Evolutionary conservation across 2,888 invertebrate genomes (phyloP), one percentile per base, ranked within the genome.

Genomic region (Petrolisthes manimaculis): DNA sequence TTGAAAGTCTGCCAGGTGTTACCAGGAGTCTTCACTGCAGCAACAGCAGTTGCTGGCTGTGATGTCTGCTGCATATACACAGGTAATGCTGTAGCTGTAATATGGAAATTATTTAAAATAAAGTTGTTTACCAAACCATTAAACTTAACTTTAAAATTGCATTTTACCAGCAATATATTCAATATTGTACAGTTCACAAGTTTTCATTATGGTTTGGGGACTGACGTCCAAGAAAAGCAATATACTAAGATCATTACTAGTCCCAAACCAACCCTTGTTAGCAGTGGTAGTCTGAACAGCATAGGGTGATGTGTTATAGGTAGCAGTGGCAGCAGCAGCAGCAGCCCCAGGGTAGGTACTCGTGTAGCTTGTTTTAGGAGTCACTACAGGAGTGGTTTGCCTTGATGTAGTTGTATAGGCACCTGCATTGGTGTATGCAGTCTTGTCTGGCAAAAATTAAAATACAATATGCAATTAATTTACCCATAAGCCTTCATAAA

Each of bases 11-110:
- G 91, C 91, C 91, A 91, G 95, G 95, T 95, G 91, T 94, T 94
- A 92, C 94, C 94, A 91, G 94, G 93, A 4, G 92, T 88, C 80
- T 92, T 92, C 18, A 91, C 91, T 97, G 97, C 92, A 97, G 97
- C 92, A 98, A 97, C 94, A 97, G 98, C 96, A 97, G 96, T 91
- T 97, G 97, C 91, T 98, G 98, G 91, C 98, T 98, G 94, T 97
- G 97, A 94, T 51, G 89, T 84, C 56, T 86, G 89, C 55, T 86
- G 86, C 77, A 89, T 83, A 74, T 86, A 86, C 14, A 86, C 81
- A 83, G 86, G 81, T n/a, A 82, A 14, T 83, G 89, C 81, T 55
- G 89, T 75, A 54, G 74, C 77, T 84, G 83, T 8, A 61, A 71
- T 3, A 75, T 4, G 9, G 12, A 5, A 6, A 14, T 61, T 51